These are phyloP conservation scores for Corydoras maculifer DNA, from an alignment of 2,113 vertebrate genomes.

Conservation along the genomic window DNA sequence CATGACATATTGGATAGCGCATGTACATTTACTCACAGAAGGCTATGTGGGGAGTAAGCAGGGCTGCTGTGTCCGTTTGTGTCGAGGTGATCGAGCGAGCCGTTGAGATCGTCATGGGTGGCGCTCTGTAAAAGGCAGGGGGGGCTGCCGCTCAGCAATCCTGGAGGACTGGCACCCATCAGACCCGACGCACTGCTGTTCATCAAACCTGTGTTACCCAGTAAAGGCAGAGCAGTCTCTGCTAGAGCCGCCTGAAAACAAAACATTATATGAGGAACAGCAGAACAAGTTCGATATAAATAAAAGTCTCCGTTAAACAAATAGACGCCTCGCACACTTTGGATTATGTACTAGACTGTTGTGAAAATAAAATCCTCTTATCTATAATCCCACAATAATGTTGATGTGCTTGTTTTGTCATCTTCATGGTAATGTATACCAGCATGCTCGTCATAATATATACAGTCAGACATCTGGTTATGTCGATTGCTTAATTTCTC, in stretches of 20 bases:
- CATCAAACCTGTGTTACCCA: conserved; percentile 89
- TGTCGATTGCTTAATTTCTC: not conserved
- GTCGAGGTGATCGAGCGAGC: conserved; percentile 92
- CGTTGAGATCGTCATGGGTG: conserved; percentile 89
- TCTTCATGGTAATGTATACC: no score
- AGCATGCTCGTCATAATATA: no score
- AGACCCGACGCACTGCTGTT: conserved; percentile 83
- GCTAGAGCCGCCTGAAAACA: conserved; percentile 83
- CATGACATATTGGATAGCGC: not conserved
- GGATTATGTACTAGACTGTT: no score
- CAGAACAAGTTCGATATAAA: no score
- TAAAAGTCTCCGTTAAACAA: no score
- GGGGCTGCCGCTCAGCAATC: conserved; percentile 83
- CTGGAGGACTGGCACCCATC: conserved; percentile 85
- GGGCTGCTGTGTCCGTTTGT: conserved; percentile 96
- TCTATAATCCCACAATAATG: no score
- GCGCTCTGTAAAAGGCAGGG: conserved; percentile 80
- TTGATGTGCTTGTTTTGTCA: no score
- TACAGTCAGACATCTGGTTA: not conserved
- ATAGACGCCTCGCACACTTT: no score
- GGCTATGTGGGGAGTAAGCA: conserved; percentile 88
- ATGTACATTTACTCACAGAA: conserved; percentile 78
- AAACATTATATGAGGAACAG: not conserved
- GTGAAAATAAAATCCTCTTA: no score
- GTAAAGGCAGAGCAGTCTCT: conserved; percentile 93